Percentiles rank a stretch among this genome's conserved stretches.
phyloP scores from a whole-genome alignment of 2,113 vertebrate genomes.

The Elgaria multicarinata region DNA sequence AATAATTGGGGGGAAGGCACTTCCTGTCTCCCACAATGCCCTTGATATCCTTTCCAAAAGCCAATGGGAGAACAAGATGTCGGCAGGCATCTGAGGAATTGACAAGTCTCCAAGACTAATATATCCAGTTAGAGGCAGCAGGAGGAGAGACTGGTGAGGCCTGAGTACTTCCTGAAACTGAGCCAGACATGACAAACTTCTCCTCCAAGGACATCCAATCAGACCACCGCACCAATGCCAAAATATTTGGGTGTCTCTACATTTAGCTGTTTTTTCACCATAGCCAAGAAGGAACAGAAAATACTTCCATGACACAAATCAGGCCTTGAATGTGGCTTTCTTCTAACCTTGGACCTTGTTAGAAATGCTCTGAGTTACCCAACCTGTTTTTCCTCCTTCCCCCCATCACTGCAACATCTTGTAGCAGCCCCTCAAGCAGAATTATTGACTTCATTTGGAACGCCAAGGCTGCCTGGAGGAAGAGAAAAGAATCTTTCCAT shows the following conservation, averaged over 20 bases:
- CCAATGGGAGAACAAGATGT: neutral
- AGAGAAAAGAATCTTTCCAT: accelerated
- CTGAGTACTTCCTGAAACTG: neutral
- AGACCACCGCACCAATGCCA: neutral
- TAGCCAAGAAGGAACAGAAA: neutral
- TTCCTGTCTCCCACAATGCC: neutral
- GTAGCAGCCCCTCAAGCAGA: neutral
- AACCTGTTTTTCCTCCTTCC: neutral
- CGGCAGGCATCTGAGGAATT: no score
- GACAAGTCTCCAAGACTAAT: neutral
- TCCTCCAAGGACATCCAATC: neutral
- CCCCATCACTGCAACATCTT: neutral
- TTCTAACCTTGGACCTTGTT: neutral
- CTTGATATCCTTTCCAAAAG: neutral
- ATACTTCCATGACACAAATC: neutral
- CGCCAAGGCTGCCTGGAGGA: accelerated
- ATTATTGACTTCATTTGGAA: neutral
- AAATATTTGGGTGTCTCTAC: neutral
- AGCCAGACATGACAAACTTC: neutral
- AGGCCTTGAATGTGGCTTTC: neutral
- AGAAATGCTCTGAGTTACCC: neutral
- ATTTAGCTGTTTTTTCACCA: neutral
- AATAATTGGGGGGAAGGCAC: neutral
- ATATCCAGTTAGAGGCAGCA: neutral
- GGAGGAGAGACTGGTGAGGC: neutral